These are phyloP conservation scores for Machaerirhynchus nigripectus DNA, from an alignment of 2,113 vertebrate species.

Conservation along the genomic window DNA sequence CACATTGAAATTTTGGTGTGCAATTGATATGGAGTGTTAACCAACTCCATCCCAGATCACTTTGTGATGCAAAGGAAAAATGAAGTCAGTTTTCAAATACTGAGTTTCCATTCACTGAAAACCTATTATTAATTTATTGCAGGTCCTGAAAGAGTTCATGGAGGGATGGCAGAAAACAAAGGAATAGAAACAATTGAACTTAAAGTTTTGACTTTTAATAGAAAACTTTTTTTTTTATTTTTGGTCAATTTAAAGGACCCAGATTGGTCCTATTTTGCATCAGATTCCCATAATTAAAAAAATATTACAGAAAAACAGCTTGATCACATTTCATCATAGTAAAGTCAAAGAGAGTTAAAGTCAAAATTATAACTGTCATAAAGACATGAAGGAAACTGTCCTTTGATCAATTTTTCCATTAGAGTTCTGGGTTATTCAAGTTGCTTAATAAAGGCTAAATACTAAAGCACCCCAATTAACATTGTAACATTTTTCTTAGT, in stretches of 20 bases:
- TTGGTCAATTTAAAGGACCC: not conserved
- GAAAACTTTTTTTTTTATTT: not conserved
- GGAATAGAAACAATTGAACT: not conserved
- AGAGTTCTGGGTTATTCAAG: not conserved
- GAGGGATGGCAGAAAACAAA: not conserved
- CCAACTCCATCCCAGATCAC: not conserved
- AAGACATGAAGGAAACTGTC: not conserved
- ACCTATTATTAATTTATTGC: not conserved
- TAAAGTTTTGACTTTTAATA: not conserved
- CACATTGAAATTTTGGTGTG: not conserved
- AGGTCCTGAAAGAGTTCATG: not conserved
- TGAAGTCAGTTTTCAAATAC: not conserved
- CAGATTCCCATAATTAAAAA: not conserved
- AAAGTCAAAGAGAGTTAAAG: not conserved
- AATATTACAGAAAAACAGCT: not conserved
- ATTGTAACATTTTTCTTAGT: not conserved
- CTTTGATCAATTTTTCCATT: not conserved
- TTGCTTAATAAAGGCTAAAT: not conserved
- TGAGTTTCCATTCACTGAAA: not conserved
- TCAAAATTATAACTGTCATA: not conserved
- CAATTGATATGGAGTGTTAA: not conserved
- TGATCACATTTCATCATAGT: not conserved
- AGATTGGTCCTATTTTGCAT: not conserved
- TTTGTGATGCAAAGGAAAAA: not conserved
- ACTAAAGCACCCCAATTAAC: not conserved